Base-by-base conservation (phyloP, 2,797 vertebrate species). In the Eleutherodactylus coqui region DNA sequence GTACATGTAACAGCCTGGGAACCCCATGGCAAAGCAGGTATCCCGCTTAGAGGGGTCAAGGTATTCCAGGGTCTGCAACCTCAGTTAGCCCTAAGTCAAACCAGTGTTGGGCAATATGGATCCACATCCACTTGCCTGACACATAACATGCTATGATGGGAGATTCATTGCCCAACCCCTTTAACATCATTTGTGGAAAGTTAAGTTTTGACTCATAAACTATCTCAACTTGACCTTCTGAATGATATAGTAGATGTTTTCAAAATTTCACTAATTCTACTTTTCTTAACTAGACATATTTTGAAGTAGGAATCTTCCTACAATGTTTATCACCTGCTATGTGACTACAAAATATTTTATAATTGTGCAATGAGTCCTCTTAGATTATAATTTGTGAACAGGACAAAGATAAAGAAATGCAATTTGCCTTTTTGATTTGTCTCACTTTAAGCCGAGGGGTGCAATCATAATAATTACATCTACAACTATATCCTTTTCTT, bases 401-500 rank as follows among this genome's bases (percentile, higher is more conserved):
- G 53, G 70, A 83, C 70, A 75, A 72, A 55, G 38, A 58, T 9
- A 75, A 29, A 38, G 10, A 29, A 83, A 32, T 29, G 10, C 34
- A 55, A 17, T 47, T 14, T 75, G 36, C 67, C 49, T 43, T 38
- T 34, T 76, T 81, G 29, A 64, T 77, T 76, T 49, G 16, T 58
- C 67, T 51, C 16, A 19, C 38, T 75, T 34, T 16, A 60, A 60
- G 69, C 55, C 70, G 47, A 45, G 16, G 70, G 55, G 36, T 62
- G 34, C n/a, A 76, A 67, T 67, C 29, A 64, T 62, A 75, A 45
- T 76, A 84, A 62, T 53, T 84, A 62, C 72, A 41, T 67, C 3
- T 24, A 67, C 45, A 70, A 36, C 29, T 82, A 19, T 49, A 49
- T 84, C 29, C 41, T 16, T 73, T 82, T 82, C 49, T 73, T 72